Base-by-base conservation (phyloP, 2,797 vertebrate genomes). In the Semotilus atromaculatus region DNA sequence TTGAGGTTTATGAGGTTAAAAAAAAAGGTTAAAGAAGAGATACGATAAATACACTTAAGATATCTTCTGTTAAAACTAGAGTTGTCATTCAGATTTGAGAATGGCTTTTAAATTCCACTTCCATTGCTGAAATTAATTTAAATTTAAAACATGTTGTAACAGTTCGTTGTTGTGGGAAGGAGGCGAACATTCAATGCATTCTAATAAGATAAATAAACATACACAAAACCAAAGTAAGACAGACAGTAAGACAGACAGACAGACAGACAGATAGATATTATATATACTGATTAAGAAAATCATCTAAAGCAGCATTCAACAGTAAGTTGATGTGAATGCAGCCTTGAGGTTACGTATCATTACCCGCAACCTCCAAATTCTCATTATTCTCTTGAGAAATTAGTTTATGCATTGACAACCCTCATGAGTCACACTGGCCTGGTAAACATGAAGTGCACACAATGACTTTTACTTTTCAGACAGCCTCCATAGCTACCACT, bases 381-480 rank as follows among this genome's bases (percentile, higher is more conserved):
- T 68, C 45, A 76, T 83, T 76, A 67, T 67, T 67, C 62, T 55
- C 48, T 53, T 68, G 72, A 67, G 82, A 68, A 68, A 77, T 77
- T 58, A 84, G 51, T 43, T 67, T 55, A 67, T 67, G 36, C 74
- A 43, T 31, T 31, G 64, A 58, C 51, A 77, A 55, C 36, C 82
- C 73, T 58, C 19, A 68, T 76, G 81, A 70, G 74, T 84, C 82
- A 70, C 26, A 18, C 48, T 21, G 1, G 53, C 64, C 36, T 38
- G 45, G 19, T 83, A 76, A 83, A 76, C 68, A 73, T 66, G 3
- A 53, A 29, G 11, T 21, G 23, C 67, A 67, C n/a, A 76, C 82
- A 70, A 83, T 13, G 29, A 75, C 71, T 75, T 83, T 29, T 66
- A 83, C 45, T 68, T 38, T 55, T 43, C 48, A 68, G 26, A 58